Conservation (phyloP, 2,797 vertebrate genomes). For the Craterocephalus amniculus region DNA sequence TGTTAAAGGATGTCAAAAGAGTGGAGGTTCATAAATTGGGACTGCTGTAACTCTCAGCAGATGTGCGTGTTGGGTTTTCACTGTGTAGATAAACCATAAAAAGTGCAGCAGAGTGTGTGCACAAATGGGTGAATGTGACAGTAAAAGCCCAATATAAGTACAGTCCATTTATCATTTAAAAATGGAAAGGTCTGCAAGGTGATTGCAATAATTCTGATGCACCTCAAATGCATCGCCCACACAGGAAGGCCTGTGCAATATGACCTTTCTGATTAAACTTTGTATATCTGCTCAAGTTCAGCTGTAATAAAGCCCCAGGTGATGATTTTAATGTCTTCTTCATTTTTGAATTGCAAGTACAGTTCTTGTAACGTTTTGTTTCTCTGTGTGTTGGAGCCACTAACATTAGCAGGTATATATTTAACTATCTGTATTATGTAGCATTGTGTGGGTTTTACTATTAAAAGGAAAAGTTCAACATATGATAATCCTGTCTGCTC, state of each 20-base stretch:
- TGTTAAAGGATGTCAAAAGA: no score
- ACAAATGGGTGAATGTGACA: no score
- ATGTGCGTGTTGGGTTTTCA: no score
- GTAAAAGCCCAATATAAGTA: background rate
- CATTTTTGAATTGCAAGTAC: background rate
- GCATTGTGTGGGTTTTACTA: no score
- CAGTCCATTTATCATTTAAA: background rate
- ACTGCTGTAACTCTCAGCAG: no score
- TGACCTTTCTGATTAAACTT: background rate
- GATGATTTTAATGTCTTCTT: background rate
- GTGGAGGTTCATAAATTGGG: no score
- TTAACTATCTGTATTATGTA: background rate
- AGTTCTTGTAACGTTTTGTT: background rate
- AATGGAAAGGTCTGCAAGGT: background rate
- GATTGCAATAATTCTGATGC: background rate
- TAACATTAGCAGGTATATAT: background rate
- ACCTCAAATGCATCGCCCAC: background rate
- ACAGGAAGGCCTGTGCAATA: background rate
- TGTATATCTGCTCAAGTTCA: background rate
- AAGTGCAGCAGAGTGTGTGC: no score
- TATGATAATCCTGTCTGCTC: no score
- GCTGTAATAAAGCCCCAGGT: background rate
- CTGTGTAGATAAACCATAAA: no score
- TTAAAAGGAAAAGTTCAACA: no score
- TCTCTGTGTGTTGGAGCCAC: background rate